phyloP scores from a whole-genome alignment of 1,140 invertebrate genomes.

The Galleria mellonella region DNA sequence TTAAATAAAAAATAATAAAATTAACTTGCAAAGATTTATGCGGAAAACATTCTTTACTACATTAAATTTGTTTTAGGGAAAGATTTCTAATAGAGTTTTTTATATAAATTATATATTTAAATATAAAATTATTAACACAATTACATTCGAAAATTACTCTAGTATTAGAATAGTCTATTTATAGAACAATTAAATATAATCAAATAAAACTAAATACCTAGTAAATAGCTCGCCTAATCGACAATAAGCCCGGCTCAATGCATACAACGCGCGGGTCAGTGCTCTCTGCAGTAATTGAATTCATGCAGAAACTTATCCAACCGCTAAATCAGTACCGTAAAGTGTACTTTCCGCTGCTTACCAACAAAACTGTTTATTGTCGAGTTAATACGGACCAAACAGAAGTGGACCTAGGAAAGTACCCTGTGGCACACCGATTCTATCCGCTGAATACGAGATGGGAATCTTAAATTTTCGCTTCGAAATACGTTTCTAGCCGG shows the following conservation, averaged over 20 bases:
- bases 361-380: conserved; percentile 34
- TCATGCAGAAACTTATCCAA: conserved; percentile 57
- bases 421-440: conserved; percentile 33
- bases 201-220: too few species aligned
- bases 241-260: conserved; percentile 19
- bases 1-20: too few species aligned
- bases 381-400: conserved; percentile 32
- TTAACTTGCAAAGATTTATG: too few species aligned
- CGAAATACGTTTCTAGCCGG: too few species aligned
- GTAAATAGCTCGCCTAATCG: too few species aligned
- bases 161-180: too few species aligned
- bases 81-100: background rate
- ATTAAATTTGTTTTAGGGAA: too few species aligned
- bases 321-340: conserved; percentile 57
- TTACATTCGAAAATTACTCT: too few species aligned
- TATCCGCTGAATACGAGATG: conserved; percentile 29
- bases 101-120: background rate
- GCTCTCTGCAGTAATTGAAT: conserved; percentile 52
- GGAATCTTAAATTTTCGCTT: conserved; percentile 31
- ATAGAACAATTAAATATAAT: too few species aligned
- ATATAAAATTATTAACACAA: too few species aligned
- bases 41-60: too few species aligned
- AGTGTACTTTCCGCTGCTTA: conserved; percentile 37
- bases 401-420: conserved; percentile 23
- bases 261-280: conserved; percentile 36